Conservation (phyloP, 2,888 invertebrate species). For the Agrotis clavis region DNA sequence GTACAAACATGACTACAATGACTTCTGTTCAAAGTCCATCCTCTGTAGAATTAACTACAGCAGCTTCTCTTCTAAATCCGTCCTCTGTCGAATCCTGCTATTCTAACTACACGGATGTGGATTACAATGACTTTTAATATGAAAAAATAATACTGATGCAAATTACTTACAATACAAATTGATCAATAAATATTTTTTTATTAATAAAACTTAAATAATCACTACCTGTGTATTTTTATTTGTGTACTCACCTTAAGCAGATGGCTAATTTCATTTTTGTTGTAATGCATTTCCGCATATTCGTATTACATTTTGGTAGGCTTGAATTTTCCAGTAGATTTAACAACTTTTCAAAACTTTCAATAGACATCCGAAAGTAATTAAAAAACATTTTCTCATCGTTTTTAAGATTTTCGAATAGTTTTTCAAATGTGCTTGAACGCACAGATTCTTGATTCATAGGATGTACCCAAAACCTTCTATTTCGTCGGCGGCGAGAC, state of each 20-base stretch:
- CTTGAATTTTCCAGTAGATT: not conserved
- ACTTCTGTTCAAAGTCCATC: conserved; percentile 56
- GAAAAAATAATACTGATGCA: conserved; percentile 14
- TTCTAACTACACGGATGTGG: conserved; percentile 55
- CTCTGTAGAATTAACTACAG: conserved; percentile 54
- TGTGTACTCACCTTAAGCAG: conserved; percentile 58
- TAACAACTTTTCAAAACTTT: conserved; percentile 1
- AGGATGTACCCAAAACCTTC: conserved; percentile 58
- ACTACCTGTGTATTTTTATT: conserved; percentile 53
- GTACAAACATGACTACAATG: conserved; percentile 51
- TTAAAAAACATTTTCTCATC: conserved; percentile 3
- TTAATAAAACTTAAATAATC: conserved; percentile 53
- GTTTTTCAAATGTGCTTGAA: conserved; percentile 52
- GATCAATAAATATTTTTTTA: not conserved
- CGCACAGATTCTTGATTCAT: conserved; percentile 59
- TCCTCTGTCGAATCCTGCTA: conserved; percentile 60
- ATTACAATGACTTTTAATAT: conserved; percentile 51
- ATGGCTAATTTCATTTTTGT: conserved; percentile 60
- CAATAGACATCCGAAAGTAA: conserved; percentile 2
- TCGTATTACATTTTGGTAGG: conserved; percentile 55
- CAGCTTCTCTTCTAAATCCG: conserved; percentile 59
- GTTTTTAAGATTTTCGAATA: conserved; percentile 13
- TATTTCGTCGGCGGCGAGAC: conserved; percentile 41
- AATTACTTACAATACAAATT: not conserved
- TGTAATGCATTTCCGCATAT: conserved; percentile 58